These are phyloP conservation scores for Gerosis bhagava DNA, from an alignment of 2,888 invertebrate species.

Conservation along the genomic window DNA sequence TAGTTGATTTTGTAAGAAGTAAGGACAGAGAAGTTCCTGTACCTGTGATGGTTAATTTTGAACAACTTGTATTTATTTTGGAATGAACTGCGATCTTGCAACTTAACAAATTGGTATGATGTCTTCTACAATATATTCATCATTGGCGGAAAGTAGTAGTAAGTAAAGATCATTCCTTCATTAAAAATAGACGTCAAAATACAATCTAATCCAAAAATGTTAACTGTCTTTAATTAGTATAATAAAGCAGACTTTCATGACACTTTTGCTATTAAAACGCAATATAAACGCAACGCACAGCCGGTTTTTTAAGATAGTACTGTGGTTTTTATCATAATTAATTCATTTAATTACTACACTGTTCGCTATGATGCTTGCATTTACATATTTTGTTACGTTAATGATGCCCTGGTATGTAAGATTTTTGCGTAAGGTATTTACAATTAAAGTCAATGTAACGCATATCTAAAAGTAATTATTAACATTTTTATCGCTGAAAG, in stretches of 20 bases:
- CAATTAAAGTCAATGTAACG: constrained; percentile 1
- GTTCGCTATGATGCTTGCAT: constrained; percentile 5
- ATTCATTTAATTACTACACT: constrained; percentile 32
- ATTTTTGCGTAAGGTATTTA: constrained; percentile 3
- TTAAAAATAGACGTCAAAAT: too few species aligned
- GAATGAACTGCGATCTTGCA: too few species aligned
- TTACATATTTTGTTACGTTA: constrained; percentile 13
- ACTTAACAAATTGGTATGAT: too few species aligned
- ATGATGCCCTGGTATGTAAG: constrained; percentile 4
- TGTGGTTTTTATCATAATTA: constrained; percentile 38
- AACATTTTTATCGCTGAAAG: constrained; percentile 9
- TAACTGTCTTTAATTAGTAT: neutral
- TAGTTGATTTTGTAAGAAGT: too few species aligned
- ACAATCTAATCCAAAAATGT: too few species aligned
- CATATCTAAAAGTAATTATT: constrained; percentile 6
- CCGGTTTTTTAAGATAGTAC: constrained; percentile 1
- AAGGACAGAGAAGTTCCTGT: too few species aligned
- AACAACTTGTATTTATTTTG: too few species aligned
- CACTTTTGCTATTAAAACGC: neutral
- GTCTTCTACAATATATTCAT: too few species aligned
- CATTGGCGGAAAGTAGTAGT: too few species aligned
- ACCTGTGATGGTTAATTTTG: too few species aligned
- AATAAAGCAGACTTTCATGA: neutral
- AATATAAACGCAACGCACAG: neutral
- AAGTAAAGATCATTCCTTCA: too few species aligned